Base-by-base conservation (phyloP, 2,888 invertebrate species). In the Drosophila subsilvestris region DNA sequence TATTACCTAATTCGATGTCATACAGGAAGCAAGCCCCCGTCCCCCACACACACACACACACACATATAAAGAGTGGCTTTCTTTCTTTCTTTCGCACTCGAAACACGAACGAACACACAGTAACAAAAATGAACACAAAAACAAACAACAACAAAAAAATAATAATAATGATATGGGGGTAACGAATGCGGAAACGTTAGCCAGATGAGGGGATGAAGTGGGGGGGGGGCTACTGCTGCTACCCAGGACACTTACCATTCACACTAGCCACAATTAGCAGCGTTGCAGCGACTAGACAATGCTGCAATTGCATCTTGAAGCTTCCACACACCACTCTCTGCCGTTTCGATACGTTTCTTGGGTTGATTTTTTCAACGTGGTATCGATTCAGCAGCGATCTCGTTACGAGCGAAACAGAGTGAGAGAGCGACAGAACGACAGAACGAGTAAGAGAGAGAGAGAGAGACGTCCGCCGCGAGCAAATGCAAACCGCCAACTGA, bases 401-500 rank as follows among this genome's bases (percentile, higher is more conserved):
- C 18, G 49, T 42, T 42, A 22, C 62, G 69, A 44, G 48, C 18
- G 37, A 17, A 27, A 14, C n/a, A n/a, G 53, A 45, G 67, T 17
- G 18, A 7, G 55, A n/a, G 65, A 53, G 57, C 18, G 37, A 22
- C 22, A 20, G 71, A 29, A 20, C 14, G 22, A 29, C n/a, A 29
- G 45, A 37, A 20, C 51, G 59, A 61, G 20, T 20, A 20, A 6
- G 60, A 47, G 43, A 47, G 45, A 42, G 37, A 63, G 58, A 65
- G 57, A 56, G 57, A 61, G 47, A 86, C 90, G 88, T 86, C 90
- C 80, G 75, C 68, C 75, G 72, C 86, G 83, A 77, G 75, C 88
- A 73, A 88, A 81, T 88, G 82, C 79, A 85, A 88, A 88, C 90
- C 90, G 90, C 80, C 89, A 90, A 90, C 90, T 90, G 90, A 80